Evolutionary conservation across 2,113 vertebrate species (phyloP), one percentile per base, ranked within the genome.

Genomic region (Astur gentilis): DNA sequence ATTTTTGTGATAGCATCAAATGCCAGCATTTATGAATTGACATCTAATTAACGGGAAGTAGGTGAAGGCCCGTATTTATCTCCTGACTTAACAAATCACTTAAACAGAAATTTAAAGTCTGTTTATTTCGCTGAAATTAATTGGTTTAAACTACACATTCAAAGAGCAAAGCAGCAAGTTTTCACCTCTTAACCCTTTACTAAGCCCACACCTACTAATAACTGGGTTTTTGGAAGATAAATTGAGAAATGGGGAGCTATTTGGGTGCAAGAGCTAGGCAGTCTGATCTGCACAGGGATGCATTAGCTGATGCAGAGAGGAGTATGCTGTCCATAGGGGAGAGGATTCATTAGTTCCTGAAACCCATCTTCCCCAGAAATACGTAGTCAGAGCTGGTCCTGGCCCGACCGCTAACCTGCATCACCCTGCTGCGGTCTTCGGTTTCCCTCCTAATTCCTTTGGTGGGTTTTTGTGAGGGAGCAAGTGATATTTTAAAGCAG

Each of bases 111-210:
- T 69, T n/a, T 49, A 80, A 90, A 92, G 60, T 85, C 66, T 85
- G 12, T 90, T 85, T 87, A 29, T 52, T 72, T 54, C 21, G 1
- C 71, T 55, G 72, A 86, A 92, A 92, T 95, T 70, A 91, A 78
- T 55, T 52, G 54, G 75, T 90, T 77, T 84, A 72, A 95, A 62
- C 17, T 67, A n/a, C 31, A 38, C 0, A 9, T 76, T 52, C 80
- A 16, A 55, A 71, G 91, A 89, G 50, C 70, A 34, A 21, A 11
- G 44, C 26, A 14, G 70, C 57, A 76, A 54, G 47, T 69, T 83
- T 38, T 61, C 58, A 69, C 21, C 70, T 54, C 70, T 67, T 67
- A 69, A 61, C 42, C 45, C 71, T 73, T 64, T 77, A 29, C 26
- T 69, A 14, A 47, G 29, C 49, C 21, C 62, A 44, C n/a, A 2